phyloP scores from a whole-genome alignment of 2,797 vertebrate species.

The Acrocephalus scirpaceus region DNA sequence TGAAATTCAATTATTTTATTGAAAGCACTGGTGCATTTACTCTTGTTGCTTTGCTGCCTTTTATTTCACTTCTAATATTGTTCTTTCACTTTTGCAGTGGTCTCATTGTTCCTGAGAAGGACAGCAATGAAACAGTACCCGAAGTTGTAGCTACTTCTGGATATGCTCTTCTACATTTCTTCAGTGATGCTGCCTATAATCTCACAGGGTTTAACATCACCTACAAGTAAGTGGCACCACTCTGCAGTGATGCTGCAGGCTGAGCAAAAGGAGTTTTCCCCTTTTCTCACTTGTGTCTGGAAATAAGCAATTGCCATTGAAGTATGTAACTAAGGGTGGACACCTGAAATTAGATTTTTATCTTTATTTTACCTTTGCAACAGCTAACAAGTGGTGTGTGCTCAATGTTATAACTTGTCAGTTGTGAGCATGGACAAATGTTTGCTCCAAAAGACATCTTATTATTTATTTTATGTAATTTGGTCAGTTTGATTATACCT shows the following conservation, averaged over 20 bases:
- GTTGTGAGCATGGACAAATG: not conserved
- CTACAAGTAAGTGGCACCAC: conserved; percentile 85
- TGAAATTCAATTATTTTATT: not conserved
- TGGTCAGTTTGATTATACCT: not conserved
- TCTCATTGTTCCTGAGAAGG: conserved; percentile 92
- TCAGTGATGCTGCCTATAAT: conserved; percentile 98
- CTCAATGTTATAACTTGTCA: not conserved
- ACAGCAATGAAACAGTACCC: conserved; percentile 90
- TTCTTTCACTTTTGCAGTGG: conserved; percentile 80
- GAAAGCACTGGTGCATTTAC: not conserved
- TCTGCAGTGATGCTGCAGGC: not conserved
- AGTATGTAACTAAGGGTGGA: not conserved
- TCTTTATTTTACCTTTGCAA: not conserved
- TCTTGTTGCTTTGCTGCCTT: not conserved
- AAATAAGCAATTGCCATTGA: not conserved
- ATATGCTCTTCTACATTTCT: conserved; percentile 93
- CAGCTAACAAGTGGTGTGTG: not conserved
- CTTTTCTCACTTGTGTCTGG: not conserved
- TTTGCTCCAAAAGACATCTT: not conserved
- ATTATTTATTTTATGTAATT: not conserved
- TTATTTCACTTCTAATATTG: not conserved
- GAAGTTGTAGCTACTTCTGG: conserved; percentile 93
- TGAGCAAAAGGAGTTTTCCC: not conserved
- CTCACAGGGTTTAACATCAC: conserved; percentile 98
- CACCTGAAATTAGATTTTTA: not conserved